Evolutionary conservation across 1,140 invertebrate species (phyloP), one percentile per base, ranked within the genome.

Genomic region (Venustaconcha ellipsiformis): DNA sequence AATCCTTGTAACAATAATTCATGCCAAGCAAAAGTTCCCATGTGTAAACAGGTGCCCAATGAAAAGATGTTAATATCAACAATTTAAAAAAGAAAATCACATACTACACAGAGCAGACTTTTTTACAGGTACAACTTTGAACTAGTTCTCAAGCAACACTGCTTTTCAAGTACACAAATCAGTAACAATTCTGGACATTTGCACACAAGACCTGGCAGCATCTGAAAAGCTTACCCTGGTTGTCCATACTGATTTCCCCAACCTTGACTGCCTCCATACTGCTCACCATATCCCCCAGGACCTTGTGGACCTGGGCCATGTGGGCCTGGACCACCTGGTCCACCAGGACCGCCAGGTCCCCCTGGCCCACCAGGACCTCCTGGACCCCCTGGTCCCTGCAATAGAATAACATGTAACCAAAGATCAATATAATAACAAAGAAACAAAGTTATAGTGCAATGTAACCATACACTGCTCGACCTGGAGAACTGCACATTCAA

Each of bases 301-400:
- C 72, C 77, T 83, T 74, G 89, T 88, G 80, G 91, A 89, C 91
- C 91, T 82, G 91, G 91, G 14, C 82, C 82, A 66, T 77, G 76
- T 62, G 72, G 79, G 62, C 84, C 82, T 57, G 78, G 83, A 37
- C 83, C 81, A 70, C 78, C 80, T n/a, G 84, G 78, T 11, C 81
- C 84, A 66, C 81, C 71, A 74, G 85, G 84, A 72, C 92, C 92
- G 67, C 91, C 90, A n/a, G 88, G 86, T 20, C 87, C 88, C 58
- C 82, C 81, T 70, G 70, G 76, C 15, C 76, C 80, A 65, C 84
- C 82, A 60, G 77, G 82, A 74, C 79, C 78, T 2, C 84, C 84
- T 23, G 83, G 82, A 57, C 87, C 86, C 59, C 85, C 84, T 26
- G 87, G 83, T 14, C 84, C 85, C 72, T 71, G 60, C 65, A 76